phyloP scores from a whole-genome alignment of 2,797 vertebrate species.

The Crocidura indochinensis region DNA sequence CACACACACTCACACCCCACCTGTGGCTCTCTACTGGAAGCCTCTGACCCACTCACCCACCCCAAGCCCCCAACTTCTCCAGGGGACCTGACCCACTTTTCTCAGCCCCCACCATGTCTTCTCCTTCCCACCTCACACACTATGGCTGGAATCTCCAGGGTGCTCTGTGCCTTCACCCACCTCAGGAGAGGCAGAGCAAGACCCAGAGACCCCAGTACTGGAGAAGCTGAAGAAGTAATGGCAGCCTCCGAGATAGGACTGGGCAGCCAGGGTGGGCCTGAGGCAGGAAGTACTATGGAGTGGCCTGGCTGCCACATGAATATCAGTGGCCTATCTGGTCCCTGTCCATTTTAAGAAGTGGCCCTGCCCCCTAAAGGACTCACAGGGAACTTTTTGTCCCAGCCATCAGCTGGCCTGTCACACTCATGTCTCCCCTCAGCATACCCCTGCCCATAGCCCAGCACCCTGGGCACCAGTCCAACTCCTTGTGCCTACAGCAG shows the following conservation, averaged over 20 bases:
- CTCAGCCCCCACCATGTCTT: neutral
- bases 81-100: neutral
- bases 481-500: neutral
- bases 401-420: neutral
- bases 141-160: constrained; percentile 39
- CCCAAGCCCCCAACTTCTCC: neutral
- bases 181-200: neutral
- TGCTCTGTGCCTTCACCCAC: neutral
- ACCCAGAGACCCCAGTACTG: neutral
- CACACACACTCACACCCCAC: too few relatives aligned
- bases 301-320: constrained; percentile 17
- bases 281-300: too few relatives aligned
- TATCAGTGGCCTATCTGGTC: constrained; percentile 69
- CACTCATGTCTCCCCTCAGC: neutral
- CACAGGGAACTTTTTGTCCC: constrained; percentile 83
- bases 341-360: constrained; percentile 79
- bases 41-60: too few relatives aligned
- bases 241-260: neutral
- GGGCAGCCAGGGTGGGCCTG: too few relatives aligned
- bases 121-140: neutral
- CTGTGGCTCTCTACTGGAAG: too few relatives aligned
- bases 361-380: constrained; percentile 77
- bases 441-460: neutral
- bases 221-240: neutral
- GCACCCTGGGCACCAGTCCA: neutral